A percentile compares a stretch with the other conserved stretches of the same genome.
Evolutionary conservation across 1,140 invertebrate species (phyloP).

Genomic region (Bombus haemorrhoidalis): DNA sequence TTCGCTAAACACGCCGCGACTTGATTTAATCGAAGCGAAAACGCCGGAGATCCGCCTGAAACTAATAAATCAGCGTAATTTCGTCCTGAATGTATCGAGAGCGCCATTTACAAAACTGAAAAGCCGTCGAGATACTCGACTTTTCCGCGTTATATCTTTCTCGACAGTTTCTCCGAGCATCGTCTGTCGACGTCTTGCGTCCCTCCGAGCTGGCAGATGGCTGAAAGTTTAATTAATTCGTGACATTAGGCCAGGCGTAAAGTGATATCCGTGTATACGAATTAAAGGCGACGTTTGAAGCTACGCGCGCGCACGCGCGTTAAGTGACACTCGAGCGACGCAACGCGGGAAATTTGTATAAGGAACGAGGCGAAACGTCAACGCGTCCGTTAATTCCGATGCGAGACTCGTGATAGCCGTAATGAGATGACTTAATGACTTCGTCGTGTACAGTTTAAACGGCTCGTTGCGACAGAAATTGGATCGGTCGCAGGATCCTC

Average conservation of each 20-base stretch:
- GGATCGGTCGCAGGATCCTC: background rate
- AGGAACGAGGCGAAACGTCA: background rate
- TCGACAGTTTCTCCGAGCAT: background rate
- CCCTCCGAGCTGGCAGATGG: background rate
- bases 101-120: background rate
- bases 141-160: background rate
- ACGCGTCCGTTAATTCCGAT: constrained; percentile 12
- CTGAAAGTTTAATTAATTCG: constrained; percentile 27
- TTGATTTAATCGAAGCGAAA: background rate
- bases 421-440: constrained; percentile 35
- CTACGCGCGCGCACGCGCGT: background rate
- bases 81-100: background rate
- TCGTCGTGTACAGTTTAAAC: background rate
- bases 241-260: constrained; percentile 1
- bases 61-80: background rate
- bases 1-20: no score
- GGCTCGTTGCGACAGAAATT: background rate
- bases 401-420: background rate
- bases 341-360: constrained; percentile 16
- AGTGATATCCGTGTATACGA: constrained; percentile 12
- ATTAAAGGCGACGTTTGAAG: background rate
- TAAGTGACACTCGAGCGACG: background rate
- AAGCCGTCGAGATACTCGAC: background rate
- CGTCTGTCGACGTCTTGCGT: background rate
- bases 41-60: background rate